Evolutionary conservation across 2,888 invertebrate species (phyloP), one percentile per base, ranked within the genome.

Genomic region (Platycheirus rosarum): DNA sequence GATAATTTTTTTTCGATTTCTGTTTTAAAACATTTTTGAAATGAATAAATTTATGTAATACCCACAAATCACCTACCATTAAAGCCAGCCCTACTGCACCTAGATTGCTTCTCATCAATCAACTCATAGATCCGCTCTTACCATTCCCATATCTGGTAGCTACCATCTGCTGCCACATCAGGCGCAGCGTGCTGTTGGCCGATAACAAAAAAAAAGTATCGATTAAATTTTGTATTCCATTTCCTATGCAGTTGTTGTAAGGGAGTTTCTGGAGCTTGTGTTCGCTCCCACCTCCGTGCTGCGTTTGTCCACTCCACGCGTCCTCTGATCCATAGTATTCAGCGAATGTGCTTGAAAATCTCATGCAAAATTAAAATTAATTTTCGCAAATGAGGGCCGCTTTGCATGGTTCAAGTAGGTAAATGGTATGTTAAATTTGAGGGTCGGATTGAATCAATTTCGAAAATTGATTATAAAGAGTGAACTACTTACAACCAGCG

Each of bases 311-410:
- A n/a, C n/a, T 23, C 35, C 32, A 37, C 23, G 48, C 55, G 9
- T 68, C 49, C 62, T 46, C 8, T 63, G 53, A 63, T 35, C 63
- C 29, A 53, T 8, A 65, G 37, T 13, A 13, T 20, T 14, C 37
- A 32, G 29, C 46, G 35, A 63, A 32, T 63, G 42, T 55, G 46
- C 69, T 69, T 63, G 20, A 40, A 69, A 76, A 69, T 76, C 76
- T 55, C 69, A 76, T 69, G 11, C 53, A 69, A 76, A 76, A 76
- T 76, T 76, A 76, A 76, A 76, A 69, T 76, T 63, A 76, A 76
- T 76, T 76, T 76, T 69, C 76, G 23, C 44, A 55, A 63, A 69
- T 69, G 69, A 62, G 69, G 26, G 20, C 37, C 29, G 37, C 51
- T 40, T 69, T 62, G 55, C 69, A 63, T 14, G 40, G 18, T 51